phyloP scores from a whole-genome alignment of 2,888 invertebrate genomes.

The Aricia artaxerxes region DNA sequence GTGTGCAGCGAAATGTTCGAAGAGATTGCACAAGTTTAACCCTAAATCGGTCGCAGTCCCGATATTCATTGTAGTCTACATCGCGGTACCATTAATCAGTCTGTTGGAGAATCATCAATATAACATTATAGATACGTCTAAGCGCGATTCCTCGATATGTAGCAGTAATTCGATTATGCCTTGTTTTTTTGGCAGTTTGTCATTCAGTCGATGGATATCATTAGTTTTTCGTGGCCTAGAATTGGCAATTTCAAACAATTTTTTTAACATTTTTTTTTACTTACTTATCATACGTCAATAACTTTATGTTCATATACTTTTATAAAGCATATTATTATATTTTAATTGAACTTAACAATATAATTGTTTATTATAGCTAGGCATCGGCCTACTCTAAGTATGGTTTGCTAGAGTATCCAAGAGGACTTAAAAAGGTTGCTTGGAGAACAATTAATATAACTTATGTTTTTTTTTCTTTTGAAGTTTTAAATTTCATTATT shows the following conservation, averaged over 20 bases:
- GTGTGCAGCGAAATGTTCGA: constrained; percentile 45
- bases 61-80: constrained; percentile 69
- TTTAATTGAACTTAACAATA: too few species aligned
- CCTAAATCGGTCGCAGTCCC: constrained; percentile 54
- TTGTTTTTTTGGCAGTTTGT: constrained; percentile 67
- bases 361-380: too few species aligned
- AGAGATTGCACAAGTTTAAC: constrained; percentile 42
- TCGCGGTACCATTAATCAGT: constrained; percentile 77
- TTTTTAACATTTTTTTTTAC: not conserved
- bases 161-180: constrained; percentile 74
- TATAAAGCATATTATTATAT: too few species aligned
- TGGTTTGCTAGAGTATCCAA: too few species aligned
- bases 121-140: constrained; percentile 75
- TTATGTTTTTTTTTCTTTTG: too few species aligned
- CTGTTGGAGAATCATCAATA: constrained; percentile 78
- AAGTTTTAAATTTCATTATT: too few species aligned
- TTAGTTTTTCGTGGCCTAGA: constrained; percentile 4
- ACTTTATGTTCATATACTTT: not conserved
- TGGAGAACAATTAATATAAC: too few species aligned
- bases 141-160: constrained; percentile 75
- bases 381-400: too few species aligned
- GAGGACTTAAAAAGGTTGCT: too few species aligned
- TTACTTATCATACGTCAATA: not conserved
- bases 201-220: constrained; percentile 51
- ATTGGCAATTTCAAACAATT: not conserved